Evolutionary conservation across 2,797 vertebrate species (phyloP).

Genomic region (Channallabes apus): DNA sequence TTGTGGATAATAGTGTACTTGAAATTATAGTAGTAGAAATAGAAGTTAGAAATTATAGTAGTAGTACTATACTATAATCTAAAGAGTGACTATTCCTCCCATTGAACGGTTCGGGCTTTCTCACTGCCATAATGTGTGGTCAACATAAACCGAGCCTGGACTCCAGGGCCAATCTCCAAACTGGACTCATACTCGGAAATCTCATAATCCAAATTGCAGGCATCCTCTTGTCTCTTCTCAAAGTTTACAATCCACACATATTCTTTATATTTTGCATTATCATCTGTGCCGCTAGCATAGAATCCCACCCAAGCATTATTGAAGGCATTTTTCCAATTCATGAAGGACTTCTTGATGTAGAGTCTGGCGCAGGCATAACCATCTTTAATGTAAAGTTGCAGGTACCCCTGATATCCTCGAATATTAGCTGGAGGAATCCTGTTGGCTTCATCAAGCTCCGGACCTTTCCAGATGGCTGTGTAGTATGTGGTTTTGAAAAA

Average conservation of each 20-base stretch:
- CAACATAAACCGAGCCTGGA: constrained; percentile 43
- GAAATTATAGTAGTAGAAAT: no score
- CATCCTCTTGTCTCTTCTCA: not conserved
- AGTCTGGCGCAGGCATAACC: constrained; percentile 45
- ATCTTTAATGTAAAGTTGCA: constrained; percentile 38
- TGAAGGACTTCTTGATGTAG: constrained; percentile 40
- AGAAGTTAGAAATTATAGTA: no score
- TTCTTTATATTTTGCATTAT: constrained; percentile 1
- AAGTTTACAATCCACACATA: constrained; percentile 19
- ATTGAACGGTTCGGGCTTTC: constrained; percentile 34
- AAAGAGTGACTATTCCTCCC: constrained; percentile 4
- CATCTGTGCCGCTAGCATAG: not conserved
- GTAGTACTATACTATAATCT: not conserved
- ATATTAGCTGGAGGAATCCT: constrained; percentile 17
- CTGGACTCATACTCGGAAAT: constrained; percentile 30
- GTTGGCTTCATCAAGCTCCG: constrained; percentile 40
- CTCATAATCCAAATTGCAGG: constrained; percentile 21
- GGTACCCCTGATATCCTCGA: constrained; percentile 5
- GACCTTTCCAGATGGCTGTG: constrained; percentile 28
- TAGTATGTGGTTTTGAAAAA: constrained; percentile 7
- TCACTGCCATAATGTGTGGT: constrained; percentile 7
- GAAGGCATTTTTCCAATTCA: constrained; percentile 34
- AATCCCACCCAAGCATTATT: constrained; percentile 45
- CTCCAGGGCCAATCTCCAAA: constrained; percentile 21
- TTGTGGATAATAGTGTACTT: no score